Conservation (phyloP, 2,888 invertebrate species). For the Polyommatus icarus region DNA sequence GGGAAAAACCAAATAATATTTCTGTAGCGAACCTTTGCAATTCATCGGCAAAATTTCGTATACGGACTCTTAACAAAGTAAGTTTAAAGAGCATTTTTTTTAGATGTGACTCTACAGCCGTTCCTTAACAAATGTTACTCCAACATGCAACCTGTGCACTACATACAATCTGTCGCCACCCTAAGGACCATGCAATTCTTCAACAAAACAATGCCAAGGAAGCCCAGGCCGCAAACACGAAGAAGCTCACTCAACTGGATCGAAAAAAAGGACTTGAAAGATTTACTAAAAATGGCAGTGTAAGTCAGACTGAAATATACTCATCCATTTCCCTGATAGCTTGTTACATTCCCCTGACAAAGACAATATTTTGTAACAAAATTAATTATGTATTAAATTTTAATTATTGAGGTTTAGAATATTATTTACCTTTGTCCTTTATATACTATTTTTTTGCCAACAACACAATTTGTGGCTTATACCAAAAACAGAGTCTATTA, state of each 20-base stretch:
- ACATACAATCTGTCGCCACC: slow-evolving; percentile 59
- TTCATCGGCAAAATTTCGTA: too few species aligned
- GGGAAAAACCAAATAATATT: too few species aligned
- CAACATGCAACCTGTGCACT: slow-evolving; percentile 52
- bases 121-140: slow-evolving; percentile 54
- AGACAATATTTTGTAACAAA: too few species aligned
- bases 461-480: too few species aligned
- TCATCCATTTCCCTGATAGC: background rate
- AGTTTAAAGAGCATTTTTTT: slow-evolving; percentile 28
- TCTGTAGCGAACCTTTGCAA: too few species aligned
- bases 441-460: background rate
- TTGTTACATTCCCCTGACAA: too few species aligned
- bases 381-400: too few species aligned
- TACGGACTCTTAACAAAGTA: background rate
- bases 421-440: too few species aligned
- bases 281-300: slow-evolving; percentile 32
- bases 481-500: too few species aligned
- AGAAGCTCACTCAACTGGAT: slow-evolving; percentile 32
- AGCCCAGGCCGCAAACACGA: slow-evolving; percentile 23
- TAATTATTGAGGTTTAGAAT: too few species aligned
- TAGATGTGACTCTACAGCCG: slow-evolving; percentile 63
- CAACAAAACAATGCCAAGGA: slow-evolving; percentile 41
- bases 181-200: slow-evolving; percentile 57
- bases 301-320: slow-evolving; percentile 9
- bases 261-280: slow-evolving; percentile 35